Evolutionary conservation across 2,888 invertebrate species (phyloP).

Genomic region (Eristalis intricaria): DNA sequence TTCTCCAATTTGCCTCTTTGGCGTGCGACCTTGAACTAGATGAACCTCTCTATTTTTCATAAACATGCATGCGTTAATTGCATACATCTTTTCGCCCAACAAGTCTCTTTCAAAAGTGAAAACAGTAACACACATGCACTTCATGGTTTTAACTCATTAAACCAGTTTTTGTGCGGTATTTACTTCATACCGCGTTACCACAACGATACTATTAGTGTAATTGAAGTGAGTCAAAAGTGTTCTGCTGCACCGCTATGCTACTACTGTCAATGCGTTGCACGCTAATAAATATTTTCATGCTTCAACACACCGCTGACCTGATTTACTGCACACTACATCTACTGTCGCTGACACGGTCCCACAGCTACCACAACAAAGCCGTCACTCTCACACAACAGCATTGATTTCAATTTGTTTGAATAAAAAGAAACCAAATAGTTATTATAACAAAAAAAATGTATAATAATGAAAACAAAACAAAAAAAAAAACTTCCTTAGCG

Average conservation of each 20-base stretch:
- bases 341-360: not conserved
- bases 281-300: constrained; percentile 48
- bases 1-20: not conserved
- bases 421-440: constrained; percentile 22
- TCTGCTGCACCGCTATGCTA: constrained; percentile 24
- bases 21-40: not conserved
- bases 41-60: not conserved
- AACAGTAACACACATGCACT: not conserved
- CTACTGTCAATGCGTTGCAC: constrained; percentile 35
- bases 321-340: constrained; percentile 43
- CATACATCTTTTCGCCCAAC: not conserved
- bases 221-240: constrained; percentile 20
- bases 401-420: constrained; percentile 51
- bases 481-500: constrained; percentile 23
- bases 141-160: not conserved
- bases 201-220: not conserved
- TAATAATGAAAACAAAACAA: constrained; percentile 10
- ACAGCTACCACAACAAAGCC: constrained; percentile 27
- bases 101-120: not conserved
- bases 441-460: not conserved
- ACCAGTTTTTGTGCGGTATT: not conserved
- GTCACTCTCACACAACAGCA: constrained; percentile 37
- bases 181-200: not conserved
- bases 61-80: not conserved
- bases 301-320: constrained; percentile 56